phyloP scores from a whole-genome alignment of 2,113 vertebrate species.

The Podilymbus podiceps region DNA sequence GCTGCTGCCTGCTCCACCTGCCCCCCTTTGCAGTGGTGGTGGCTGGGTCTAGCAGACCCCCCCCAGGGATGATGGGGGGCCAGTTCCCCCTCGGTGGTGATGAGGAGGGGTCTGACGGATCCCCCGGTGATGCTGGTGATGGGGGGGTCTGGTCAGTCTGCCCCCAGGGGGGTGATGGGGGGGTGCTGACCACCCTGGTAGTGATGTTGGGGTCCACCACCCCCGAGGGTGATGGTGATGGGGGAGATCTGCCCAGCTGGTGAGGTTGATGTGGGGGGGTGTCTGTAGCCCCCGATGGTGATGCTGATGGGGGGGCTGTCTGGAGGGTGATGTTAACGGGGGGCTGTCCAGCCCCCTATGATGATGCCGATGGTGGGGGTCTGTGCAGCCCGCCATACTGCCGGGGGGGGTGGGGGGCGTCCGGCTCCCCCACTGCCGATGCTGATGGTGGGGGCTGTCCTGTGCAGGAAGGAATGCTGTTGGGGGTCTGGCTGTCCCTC shows the following conservation, averaged over 20 bases:
- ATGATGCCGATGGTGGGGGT: neutral
- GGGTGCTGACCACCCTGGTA: neutral
- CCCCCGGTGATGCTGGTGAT: neutral
- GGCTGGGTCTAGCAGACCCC: neutral
- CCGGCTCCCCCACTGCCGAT: neutral
- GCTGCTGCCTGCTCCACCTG: neutral
- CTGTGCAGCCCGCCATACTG: neutral
- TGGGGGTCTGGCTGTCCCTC: conserved; percentile 37
- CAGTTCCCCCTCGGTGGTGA: neutral
- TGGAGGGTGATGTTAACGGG: too few relatives aligned
- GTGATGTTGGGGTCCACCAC: neutral
- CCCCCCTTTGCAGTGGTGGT: neutral
- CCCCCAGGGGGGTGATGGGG: neutral
- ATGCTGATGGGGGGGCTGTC: neutral
- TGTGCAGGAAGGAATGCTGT: neutral
- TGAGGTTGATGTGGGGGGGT: neutral
- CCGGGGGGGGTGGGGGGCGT: neutral
- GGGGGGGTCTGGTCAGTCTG: neutral
- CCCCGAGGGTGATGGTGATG: neutral
- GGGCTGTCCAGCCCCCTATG: neutral
- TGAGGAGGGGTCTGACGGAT: neutral
- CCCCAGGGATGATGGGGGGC: too few relatives aligned
- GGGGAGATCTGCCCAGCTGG: neutral
- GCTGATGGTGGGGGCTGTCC: neutral
- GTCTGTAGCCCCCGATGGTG: too few relatives aligned